Base-by-base conservation (phyloP, 1,140 invertebrate species). In the Neodiprion pinetum region DNA sequence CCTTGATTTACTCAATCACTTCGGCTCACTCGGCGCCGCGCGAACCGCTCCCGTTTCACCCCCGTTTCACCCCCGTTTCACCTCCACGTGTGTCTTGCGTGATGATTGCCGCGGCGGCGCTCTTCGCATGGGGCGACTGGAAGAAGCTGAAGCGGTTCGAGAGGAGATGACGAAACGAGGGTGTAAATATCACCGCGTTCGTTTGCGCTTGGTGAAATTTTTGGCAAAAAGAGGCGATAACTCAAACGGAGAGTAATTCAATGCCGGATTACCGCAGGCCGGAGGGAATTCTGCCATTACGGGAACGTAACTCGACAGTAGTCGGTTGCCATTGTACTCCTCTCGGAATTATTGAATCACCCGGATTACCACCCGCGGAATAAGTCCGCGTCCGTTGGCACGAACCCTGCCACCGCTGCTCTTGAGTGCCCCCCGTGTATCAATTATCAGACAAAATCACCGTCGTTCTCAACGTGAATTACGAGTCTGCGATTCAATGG, bases 1-100 rank as follows among this genome's bases (percentile, higher is more conserved):
- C 77, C 78, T 80, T 80, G 74, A 80, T 80, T 80, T 80, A 80
- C 80, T 79, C 80, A 78, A 80, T 80, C 80, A 80, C 74, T 77
- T 70, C 72, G 67, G 53, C 47, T 76, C 68, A 49, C 72, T 65
- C 49, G 23, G 40, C 48, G 61, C 49, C 21, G 71, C n/a, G 48
- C 74, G n/a, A 40, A 71, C 48, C 12, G 73, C 12, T 40, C 48
- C 67, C 70, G 72, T 53, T 53, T 50, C 67, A 28, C 48, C 72
- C 65, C 49, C 72, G 12, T 67, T 17, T 21, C 61, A 65, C 61
- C 4, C 61, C 4, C 17, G 17, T 65, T 65, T 65, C 17, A 65
- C 28, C 28, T 40, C 28, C 28, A 40, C 28, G 28, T 40, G 28
- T 40, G 28, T 40, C 28, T 40, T 40, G 28, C 28, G 28, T 5